A percentile compares a stretch with the other conserved stretches of the same genome.
These are phyloP conservation scores for Hoplostethus mediterraneus DNA, from an alignment of 2,797 vertebrate species.

Conservation along the genomic window DNA sequence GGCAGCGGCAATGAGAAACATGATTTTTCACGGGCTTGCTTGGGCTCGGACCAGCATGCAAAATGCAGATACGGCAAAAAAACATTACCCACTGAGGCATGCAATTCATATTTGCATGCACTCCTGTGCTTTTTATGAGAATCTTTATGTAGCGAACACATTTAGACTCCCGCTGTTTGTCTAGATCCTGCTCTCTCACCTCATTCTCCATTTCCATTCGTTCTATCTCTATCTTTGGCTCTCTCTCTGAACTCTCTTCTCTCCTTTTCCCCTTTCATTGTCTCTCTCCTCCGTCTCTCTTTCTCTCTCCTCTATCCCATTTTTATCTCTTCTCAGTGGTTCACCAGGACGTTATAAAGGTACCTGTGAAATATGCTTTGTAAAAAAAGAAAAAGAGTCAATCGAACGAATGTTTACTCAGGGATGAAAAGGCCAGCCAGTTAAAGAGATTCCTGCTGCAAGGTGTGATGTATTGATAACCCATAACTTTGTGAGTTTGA, in stretches of 20 bases:
- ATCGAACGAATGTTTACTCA: constrained; percentile 1
- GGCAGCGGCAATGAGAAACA: constrained; percentile 46
- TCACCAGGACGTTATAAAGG: background rate
- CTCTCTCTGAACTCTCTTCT: background rate
- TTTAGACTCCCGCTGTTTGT: background rate
- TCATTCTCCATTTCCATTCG: background rate
- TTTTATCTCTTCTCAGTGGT: background rate
- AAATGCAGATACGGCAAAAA: constrained; percentile 57
- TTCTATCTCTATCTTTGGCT: background rate
- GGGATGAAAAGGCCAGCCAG: constrained; percentile 1
- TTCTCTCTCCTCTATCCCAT: background rate
- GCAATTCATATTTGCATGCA: constrained; percentile 40
- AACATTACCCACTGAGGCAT: constrained; percentile 34
- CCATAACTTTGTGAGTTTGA: background rate
- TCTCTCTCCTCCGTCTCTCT: background rate
- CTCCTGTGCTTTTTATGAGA: constrained; percentile 15
- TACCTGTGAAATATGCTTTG: too few species aligned
- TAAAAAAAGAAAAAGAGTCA: background rate
- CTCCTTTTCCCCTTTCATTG: too few species aligned
- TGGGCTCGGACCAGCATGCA: constrained; percentile 51
- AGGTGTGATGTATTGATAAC: constrained; percentile 16
- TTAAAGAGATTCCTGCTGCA: background rate
- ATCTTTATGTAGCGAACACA: background rate
- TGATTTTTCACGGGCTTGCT: constrained; percentile 44
- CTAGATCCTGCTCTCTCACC: background rate